Evolutionary conservation across 2,797 vertebrate genomes (phyloP).

Genomic region (Myotis myotis): DNA sequence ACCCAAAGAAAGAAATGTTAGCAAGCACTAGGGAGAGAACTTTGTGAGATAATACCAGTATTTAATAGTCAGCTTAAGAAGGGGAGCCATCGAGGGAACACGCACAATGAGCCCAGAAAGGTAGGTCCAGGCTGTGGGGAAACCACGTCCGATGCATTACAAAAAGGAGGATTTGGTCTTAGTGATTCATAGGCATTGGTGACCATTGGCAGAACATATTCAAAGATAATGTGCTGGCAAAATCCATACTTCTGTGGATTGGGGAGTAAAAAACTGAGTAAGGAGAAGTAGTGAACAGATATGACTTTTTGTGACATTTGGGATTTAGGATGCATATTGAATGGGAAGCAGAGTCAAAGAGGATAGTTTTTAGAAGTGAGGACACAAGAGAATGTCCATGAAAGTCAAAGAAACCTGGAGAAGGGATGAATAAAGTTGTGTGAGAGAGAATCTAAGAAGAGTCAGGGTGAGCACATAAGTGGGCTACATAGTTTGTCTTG

Average conservation of each 20-base stretch:
- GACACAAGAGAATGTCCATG: not conserved
- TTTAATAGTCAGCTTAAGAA: not conserved
- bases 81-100: not conserved
- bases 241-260: not conserved
- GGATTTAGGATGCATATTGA: not conserved
- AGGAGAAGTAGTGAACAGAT: not conserved
- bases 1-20: not conserved
- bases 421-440: not conserved
- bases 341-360: not conserved
- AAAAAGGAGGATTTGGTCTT: not conserved
- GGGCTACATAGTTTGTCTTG: not conserved
- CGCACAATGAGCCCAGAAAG: not conserved
- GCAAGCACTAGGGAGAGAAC: not conserved
- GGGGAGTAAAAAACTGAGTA: not conserved
- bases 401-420: not conserved
- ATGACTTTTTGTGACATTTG: not conserved
- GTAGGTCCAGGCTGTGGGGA: not conserved
- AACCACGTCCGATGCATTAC: too few relatives aligned
- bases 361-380: not conserved
- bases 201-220: not conserved
- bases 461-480: not conserved
- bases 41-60: not conserved
- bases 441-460: not conserved
- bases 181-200: not conserved
- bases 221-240: not conserved